Base-by-base conservation (phyloP, 2,797 vertebrate genomes). In the Brotula barbata region DNA sequence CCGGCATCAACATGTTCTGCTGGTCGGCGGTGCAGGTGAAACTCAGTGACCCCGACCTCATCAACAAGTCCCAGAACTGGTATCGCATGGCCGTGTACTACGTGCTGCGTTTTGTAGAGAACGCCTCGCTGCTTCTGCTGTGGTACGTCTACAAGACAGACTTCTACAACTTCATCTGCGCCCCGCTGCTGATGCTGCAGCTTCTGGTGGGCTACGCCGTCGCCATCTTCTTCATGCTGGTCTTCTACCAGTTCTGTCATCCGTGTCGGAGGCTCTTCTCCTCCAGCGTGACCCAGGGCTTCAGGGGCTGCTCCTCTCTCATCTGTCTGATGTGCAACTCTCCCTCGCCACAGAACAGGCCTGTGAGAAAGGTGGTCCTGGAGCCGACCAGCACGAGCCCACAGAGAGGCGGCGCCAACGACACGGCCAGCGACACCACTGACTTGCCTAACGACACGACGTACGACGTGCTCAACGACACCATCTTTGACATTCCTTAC, bases 1-100 rank as follows among this genome's bases (percentile, higher is more conserved):
- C 96, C 0, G 95, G 96, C 60, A 97, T 99, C 87, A 99, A 98
- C 78, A 95, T 98, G 93, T 99, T 99, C 90, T 99, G 97, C 90
- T 99, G 97, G 97, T 98, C 97, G 0, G 97, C 95, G 0, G 95
- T 94, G 47, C 97, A 98, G 76, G 93, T 99, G 63, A 93, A 95
- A 75, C 92, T 99, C 57, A 92, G 83, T 1, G 94, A 93, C 87
- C 93, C 95, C 0, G 97, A 99, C 78, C 89, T 99, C 82, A 98
- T 99, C 58, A 95, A 94, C 71, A 98, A 97, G 75, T 94, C 94
- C 23, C 95, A 96, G 64, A 96, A 95, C 75, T 97, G 97, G 96
- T 94, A 94, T 77, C 84, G 86, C 59, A 89, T 95, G 81, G 91
- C 93, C 0, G 90, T 92, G n/a, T 98, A 97, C 87, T 98, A 99